Percentiles rank a stretch among this genome's conserved stretches.
Evolutionary conservation across 2,888 invertebrate species (phyloP).

Genomic region (Patella caerulea): DNA sequence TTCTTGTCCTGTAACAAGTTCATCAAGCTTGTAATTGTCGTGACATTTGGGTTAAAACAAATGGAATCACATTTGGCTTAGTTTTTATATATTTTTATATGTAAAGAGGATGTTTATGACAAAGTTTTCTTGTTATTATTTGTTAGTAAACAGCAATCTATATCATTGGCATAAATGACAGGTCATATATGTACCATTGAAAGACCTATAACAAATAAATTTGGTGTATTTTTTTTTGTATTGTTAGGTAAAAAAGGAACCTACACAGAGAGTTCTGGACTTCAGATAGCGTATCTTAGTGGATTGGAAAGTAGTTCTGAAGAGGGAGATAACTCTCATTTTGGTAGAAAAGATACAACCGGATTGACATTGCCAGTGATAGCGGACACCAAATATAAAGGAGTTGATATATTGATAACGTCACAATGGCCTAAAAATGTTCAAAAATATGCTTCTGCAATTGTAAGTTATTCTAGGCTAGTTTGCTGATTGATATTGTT

Average conservation of each 20-base stretch:
- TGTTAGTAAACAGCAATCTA: too few species aligned
- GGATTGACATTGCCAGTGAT: conserved; percentile 54
- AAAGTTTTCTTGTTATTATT: too few species aligned
- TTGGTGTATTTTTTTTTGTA: neutral
- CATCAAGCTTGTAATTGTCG: too few species aligned
- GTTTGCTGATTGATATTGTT: neutral
- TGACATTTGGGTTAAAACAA: too few species aligned
- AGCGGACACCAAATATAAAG: conserved; percentile 84
- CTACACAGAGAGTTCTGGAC: conserved; percentile 84
- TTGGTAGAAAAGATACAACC: conserved; percentile 71
- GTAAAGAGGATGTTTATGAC: too few species aligned
- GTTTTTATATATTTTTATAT: too few species aligned
- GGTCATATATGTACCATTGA: too few species aligned
- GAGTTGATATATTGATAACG: conserved; percentile 91
- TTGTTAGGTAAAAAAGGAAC: conserved; percentile 76
- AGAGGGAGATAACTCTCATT: conserved; percentile 50
- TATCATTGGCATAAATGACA: too few species aligned
- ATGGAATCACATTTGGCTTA: too few species aligned
- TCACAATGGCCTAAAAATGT: conserved; percentile 91
- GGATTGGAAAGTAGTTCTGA: conserved; percentile 75
- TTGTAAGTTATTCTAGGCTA: conserved; percentile 42
- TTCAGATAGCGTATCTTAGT: conserved; percentile 92
- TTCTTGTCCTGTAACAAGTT: too few species aligned
- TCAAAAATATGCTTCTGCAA: conserved; percentile 67
- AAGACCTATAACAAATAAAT: too few species aligned